A percentile compares a stretch with the other conserved stretches of the same genome.
phyloP scores from a whole-genome alignment of 2,113 vertebrate species.

The Zosterops pallidus region DNA sequence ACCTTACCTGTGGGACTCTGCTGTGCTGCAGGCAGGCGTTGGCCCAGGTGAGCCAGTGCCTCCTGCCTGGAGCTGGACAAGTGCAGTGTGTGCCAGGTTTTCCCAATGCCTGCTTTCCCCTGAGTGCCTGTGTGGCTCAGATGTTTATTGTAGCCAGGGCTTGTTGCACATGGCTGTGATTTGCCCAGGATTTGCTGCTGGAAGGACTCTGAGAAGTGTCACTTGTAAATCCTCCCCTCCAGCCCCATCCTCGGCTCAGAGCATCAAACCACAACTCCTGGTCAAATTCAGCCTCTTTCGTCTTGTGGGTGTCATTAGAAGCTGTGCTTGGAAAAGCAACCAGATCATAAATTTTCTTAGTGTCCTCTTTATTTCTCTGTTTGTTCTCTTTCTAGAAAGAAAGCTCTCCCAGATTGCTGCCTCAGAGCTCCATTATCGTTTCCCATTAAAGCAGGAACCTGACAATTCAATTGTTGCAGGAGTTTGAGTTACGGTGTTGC shows the following conservation, averaged over 20 bases:
- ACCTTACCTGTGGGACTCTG: not conserved
- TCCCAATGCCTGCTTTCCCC: not conserved
- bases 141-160: not conserved
- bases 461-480: slow-evolving; percentile 37
- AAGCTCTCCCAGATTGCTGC: not conserved
- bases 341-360: not conserved
- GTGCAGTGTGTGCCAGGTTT: not conserved
- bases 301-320: not conserved
- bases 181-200: not conserved
- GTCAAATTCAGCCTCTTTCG: not conserved
- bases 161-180: not conserved
- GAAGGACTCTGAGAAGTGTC: not conserved
- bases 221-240: not conserved
- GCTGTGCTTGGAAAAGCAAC: not conserved
- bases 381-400: not conserved
- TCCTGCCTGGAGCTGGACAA: not conserved
- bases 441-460: slow-evolving; percentile 3
- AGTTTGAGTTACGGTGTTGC: slow-evolving; percentile 40
- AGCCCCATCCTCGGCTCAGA: not conserved
- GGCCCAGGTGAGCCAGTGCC: not conserved
- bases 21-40: not conserved
- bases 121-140: not conserved
- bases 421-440: slow-evolving; percentile 4
- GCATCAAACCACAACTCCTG: not conserved
- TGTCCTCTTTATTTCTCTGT: not conserved